phyloP scores from a whole-genome alignment of 2,113 vertebrate species.

The Camelus bactrianus region DNA sequence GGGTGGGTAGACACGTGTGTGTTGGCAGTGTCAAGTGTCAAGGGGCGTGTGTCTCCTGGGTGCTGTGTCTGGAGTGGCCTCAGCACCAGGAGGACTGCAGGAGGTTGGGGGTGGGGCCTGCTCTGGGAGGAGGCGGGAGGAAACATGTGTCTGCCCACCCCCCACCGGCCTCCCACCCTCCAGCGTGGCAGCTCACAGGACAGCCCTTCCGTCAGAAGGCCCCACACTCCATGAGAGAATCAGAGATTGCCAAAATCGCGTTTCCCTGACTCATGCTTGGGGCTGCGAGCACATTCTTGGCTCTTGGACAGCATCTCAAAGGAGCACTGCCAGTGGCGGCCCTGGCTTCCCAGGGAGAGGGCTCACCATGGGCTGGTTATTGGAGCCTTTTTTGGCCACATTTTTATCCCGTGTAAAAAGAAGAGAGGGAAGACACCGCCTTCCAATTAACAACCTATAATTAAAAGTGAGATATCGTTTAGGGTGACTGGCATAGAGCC shows the following conservation, averaged over 20 bases:
- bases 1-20: neutral
- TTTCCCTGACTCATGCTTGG: slow-evolving; percentile 73
- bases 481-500: neutral
- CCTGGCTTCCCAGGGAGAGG: neutral
- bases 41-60: neutral
- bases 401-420: neutral
- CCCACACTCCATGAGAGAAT: neutral
- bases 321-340: neutral
- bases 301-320: neutral
- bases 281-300: slow-evolving; percentile 40
- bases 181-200: neutral
- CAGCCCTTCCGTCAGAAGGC: neutral
- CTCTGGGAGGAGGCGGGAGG: neutral
- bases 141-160: neutral
- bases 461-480: neutral
- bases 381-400: neutral
- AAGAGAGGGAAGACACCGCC: neutral
- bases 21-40: neutral
- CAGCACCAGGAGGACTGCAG: neutral
- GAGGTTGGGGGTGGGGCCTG: neutral
- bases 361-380: neutral
- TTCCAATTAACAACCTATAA: neutral
- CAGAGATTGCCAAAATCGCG: slow-evolving; percentile 23
- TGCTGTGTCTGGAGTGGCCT: neutral
- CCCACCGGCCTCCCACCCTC: neutral